Evolutionary conservation across 2,113 vertebrate species (phyloP).

Genomic region (Echinops telfairi): DNA sequence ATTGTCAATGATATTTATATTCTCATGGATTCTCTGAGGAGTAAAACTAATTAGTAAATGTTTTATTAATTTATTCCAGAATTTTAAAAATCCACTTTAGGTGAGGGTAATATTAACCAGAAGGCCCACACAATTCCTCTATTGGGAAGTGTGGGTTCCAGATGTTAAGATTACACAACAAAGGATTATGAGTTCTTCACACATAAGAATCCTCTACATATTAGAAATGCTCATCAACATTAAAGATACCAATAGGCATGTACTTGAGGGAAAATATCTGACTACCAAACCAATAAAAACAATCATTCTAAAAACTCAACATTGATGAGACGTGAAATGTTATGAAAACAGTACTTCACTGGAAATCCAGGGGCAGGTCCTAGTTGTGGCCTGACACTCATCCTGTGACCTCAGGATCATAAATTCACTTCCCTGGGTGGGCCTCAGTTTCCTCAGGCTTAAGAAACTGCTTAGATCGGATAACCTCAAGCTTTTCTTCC

Average conservation of each 20-base stretch:
- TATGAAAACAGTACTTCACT: constrained; percentile 6
- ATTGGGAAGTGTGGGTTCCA: background rate
- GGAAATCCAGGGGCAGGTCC: background rate
- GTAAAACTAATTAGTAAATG: constrained; percentile 51
- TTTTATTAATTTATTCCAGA: constrained; percentile 38
- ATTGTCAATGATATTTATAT: constrained; percentile 62
- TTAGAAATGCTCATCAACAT: constrained; percentile 51
- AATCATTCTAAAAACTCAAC: background rate
- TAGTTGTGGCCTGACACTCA: background rate
- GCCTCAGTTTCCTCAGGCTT: constrained; percentile 21
- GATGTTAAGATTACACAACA: constrained; percentile 53
- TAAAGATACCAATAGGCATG: constrained; percentile 44
- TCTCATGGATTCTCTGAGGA: constrained; percentile 42
- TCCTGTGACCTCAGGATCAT: background rate
- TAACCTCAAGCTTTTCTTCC: constrained; percentile 55
- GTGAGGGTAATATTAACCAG: constrained; percentile 32
- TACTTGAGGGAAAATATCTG: constrained; percentile 41
- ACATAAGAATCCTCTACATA: constrained; percentile 15
- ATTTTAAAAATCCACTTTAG: constrained; percentile 50
- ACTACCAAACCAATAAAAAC: constrained; percentile 43
- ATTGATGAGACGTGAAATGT: background rate
- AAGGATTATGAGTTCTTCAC: constrained; percentile 41
- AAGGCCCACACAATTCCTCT: constrained; percentile 30
- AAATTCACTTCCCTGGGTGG: constrained; percentile 7
- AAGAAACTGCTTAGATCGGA: constrained; percentile 38